Conservation (phyloP, 2,113 vertebrate genomes). For the Hippocampus zosterae region DNA sequence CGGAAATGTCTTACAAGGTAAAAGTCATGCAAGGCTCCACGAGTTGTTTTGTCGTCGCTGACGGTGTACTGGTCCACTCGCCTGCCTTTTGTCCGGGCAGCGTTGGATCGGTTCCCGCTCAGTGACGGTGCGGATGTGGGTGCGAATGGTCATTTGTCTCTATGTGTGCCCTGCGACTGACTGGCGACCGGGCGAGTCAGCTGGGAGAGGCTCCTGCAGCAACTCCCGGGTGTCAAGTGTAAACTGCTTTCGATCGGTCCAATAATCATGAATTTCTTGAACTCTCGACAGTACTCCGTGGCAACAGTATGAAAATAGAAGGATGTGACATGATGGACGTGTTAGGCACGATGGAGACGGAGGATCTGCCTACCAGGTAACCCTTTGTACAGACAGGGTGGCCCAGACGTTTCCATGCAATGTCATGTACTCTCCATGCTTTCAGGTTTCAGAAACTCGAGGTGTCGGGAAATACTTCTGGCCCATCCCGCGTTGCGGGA, state of each 20-base stretch:
- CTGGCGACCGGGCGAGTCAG: no score
- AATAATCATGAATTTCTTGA: constrained; percentile 17
- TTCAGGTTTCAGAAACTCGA: no score
- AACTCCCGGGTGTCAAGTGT: background rate
- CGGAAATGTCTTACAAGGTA: constrained; percentile 62
- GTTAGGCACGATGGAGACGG: constrained; percentile 37
- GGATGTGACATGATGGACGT: constrained; percentile 65
- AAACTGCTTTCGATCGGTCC: background rate
- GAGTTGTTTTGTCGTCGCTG: background rate
- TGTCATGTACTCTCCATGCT: no score
- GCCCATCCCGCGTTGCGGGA: background rate
- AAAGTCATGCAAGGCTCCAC: background rate
- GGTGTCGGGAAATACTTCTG: no score
- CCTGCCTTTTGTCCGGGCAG: no score
- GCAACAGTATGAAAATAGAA: constrained; percentile 49
- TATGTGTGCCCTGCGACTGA: no score
- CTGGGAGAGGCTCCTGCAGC: no score
- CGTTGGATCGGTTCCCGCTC: no score
- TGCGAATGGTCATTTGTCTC: no score
- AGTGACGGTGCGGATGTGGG: no score
- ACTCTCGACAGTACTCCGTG: constrained; percentile 50
- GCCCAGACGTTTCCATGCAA: no score
- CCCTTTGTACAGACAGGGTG: background rate
- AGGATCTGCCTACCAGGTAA: constrained; percentile 48
- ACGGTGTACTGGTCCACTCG: no score